Evolutionary conservation across 2,888 invertebrate genomes (phyloP).

Genomic region (Deroplatys truncata): DNA sequence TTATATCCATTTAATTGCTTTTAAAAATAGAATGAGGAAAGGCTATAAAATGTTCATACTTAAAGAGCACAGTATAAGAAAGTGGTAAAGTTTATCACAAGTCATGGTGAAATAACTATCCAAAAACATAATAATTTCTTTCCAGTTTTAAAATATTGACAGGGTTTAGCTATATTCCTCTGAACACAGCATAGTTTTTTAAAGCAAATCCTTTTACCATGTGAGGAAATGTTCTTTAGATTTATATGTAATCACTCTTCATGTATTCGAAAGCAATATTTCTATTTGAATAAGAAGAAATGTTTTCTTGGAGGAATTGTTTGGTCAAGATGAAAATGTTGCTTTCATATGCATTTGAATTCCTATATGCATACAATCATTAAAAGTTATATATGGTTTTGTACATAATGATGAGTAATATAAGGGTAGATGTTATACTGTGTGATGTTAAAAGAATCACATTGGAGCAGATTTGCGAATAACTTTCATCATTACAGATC

Average conservation of each 20-base stretch:
- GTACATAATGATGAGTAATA: not conserved
- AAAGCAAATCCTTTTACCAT: not conserved
- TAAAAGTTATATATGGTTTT: not conserved
- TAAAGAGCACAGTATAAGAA: not conserved
- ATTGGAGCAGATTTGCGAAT: not conserved
- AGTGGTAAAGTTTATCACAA: not conserved
- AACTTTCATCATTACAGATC: not conserved
- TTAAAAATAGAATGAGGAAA: not conserved
- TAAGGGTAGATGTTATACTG: not conserved
- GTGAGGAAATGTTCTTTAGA: not conserved
- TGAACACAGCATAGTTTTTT: not conserved
- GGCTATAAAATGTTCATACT: not conserved
- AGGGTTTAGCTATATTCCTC: not conserved
- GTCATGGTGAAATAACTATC: not conserved
- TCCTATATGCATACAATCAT: not conserved
- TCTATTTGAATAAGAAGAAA: not conserved
- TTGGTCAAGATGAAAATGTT: not conserved
- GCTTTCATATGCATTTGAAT: not conserved
- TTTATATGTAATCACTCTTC: not conserved
- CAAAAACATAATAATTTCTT: not conserved
- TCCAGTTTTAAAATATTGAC: not conserved
- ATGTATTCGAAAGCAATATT: not conserved
- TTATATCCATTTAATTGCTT: too few species aligned
- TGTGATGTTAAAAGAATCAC: not conserved
- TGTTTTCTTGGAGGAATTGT: too few species aligned